Evolutionary conservation across 1,140 invertebrate genomes (phyloP).

Genomic region (Zaprionus gabonicus): DNA sequence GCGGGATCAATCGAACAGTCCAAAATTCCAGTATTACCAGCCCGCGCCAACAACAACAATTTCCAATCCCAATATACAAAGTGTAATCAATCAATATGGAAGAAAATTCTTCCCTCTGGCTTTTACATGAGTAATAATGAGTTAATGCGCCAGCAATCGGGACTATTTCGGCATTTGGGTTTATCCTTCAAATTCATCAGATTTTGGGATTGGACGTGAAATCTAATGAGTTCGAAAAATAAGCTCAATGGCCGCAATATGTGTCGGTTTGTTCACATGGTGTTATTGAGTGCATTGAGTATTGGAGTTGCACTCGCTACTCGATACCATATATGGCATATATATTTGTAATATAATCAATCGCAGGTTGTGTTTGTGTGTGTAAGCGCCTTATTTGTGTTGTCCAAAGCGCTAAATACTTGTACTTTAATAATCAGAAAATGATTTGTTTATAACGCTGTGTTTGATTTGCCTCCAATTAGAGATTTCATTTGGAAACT

Average conservation of each 20-base stretch:
- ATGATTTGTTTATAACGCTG: background rate
- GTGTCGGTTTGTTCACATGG: background rate
- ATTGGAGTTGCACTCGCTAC: conserved; percentile 22
- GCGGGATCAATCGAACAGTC: background rate
- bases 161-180: background rate
- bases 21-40: conserved; percentile 16
- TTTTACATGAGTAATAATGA: background rate
- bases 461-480: background rate
- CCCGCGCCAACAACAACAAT: background rate
- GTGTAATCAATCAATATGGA: conserved; percentile 22
- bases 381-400: conserved; percentile 3
- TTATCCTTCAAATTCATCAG: conserved; percentile 25
- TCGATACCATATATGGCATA: background rate
- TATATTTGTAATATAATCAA: conserved; percentile 3
- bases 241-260: conserved; percentile 5
- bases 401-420: conserved; percentile 17
- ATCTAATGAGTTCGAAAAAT: conserved; percentile 16
- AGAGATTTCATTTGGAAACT: too few relatives aligned
- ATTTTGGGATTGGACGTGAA: conserved; percentile 18
- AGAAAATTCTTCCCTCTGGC: background rate
- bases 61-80: conserved; percentile 10
- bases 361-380: background rate
- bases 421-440: conserved; percentile 41
- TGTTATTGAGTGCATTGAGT: conserved; percentile 12
- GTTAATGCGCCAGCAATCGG: background rate